phyloP scores from a whole-genome alignment of 2,797 vertebrate species.

The Somateria mollissima region DNA sequence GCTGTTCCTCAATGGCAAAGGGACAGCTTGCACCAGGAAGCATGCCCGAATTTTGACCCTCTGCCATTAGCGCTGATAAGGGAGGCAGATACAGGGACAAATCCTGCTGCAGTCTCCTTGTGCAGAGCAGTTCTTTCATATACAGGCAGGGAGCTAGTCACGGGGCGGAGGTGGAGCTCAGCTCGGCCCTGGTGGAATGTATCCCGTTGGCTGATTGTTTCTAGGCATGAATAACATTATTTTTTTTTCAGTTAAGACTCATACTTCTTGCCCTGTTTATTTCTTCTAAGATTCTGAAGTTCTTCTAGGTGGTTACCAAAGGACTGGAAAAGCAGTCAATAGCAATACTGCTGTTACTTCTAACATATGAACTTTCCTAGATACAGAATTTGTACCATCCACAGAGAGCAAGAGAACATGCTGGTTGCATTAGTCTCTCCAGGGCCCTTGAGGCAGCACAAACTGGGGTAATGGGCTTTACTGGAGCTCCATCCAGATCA shows the following conservation, averaged over 20 bases:
- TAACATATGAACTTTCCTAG: background rate
- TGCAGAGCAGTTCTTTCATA: fast-evolving
- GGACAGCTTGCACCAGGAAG: background rate
- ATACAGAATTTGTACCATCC: background rate
- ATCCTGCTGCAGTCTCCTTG: background rate
- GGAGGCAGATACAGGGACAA: background rate
- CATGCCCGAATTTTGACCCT: fast-evolving
- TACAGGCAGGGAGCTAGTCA: fast-evolving
- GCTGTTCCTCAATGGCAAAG: background rate
- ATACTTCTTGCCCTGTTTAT: background rate
- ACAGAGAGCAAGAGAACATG: background rate
- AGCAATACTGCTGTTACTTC: background rate
- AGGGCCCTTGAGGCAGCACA: background rate
- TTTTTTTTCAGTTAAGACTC: background rate
- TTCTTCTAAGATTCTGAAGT: background rate
- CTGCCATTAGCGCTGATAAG: fast-evolving
- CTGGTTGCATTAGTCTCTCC: background rate
- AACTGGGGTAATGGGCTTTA: background rate
- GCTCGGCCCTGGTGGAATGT: fast-evolving
- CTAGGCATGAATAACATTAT: background rate
- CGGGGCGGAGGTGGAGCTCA: background rate
- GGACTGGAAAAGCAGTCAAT: background rate
- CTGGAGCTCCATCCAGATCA: background rate
- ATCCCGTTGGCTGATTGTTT: background rate
- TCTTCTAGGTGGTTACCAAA: background rate